Base-by-base conservation (phyloP, 2,888 invertebrate species). In the Tyria jacobaeae region DNA sequence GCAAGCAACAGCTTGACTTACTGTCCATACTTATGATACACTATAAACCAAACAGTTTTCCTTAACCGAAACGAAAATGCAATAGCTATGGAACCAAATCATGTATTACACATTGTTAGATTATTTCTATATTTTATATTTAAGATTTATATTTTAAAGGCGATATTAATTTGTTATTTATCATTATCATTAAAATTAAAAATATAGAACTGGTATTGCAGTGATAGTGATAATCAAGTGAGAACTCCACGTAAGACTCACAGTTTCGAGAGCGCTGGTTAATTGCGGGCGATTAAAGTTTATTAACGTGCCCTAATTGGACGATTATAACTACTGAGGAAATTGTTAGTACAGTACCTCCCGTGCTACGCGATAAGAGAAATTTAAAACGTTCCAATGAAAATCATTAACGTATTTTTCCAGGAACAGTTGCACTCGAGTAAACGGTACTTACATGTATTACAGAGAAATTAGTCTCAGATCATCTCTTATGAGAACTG, bases 251-350 rank as follows among this genome's bases (percentile, higher is more conserved):
- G 79, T 79, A 72, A 35, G 31, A 37, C 5, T 21, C 27, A 52
- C 64, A 66, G 64, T 81, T 75, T n/a, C 69, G 71, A 79, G 78
- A 78, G 75, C 67, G 62, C 57, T 66, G 57, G 65, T 79, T 85
- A 86, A 87, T 87, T 85, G 78, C 54, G 56, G 60, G 60, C 76
- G 71, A 85, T 87, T 85, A 85, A 83, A 82, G 73, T 84, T 81
- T 79, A 85, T 85, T 84, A 85, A 72, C 80, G 75, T 76, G 82
- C 65, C 79, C 80, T 78, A 88, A 88, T 88, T 87, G 81, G 77
- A 61, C 47, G 71, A 76, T 73, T 72, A 81, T 68, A 76, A 80
- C 76, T 71, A 75, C 68, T 73, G 68, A 76, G 78, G 78, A 72
- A 80, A 78, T 71, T 76, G 79, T 68, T 73, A 73, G 60, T 78